Percentiles rank a stretch among this genome's conserved stretches.
Evolutionary conservation across 2,797 vertebrate genomes (phyloP).

Genomic region (Poeciliopsis paucimaculata): DNA sequence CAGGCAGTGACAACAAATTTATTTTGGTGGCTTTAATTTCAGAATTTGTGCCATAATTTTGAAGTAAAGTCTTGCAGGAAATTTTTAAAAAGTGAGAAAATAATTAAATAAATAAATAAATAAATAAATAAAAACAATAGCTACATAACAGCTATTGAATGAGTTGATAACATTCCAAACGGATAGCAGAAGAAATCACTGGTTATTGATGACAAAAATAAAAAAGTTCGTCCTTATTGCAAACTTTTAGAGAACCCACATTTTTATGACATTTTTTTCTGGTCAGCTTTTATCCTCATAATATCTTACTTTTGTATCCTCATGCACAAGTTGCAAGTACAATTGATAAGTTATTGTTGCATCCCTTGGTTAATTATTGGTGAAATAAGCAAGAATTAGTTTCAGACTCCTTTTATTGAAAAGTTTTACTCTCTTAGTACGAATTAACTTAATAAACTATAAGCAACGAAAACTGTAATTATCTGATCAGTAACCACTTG

Average conservation of each 20-base stretch:
- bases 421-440: neutral
- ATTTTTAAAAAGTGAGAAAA: neutral
- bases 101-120: neutral
- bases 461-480: neutral
- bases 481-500: conserved; percentile 13
- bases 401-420: neutral
- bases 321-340: neutral
- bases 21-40: neutral
- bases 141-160: neutral
- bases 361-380: neutral
- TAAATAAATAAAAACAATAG: neutral
- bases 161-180: neutral
- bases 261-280: neutral
- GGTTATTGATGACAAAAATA: neutral
- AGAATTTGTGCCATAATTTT: neutral
- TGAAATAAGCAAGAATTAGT: neutral
- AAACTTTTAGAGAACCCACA: neutral
- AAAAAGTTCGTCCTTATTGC: neutral
- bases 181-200: neutral
- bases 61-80: neutral
- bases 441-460: neutral
- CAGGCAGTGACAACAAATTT: neutral
- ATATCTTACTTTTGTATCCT: neutral
- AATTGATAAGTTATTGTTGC: neutral
- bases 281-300: neutral